These are phyloP conservation scores for Gymnoscopelus microlampas DNA, from an alignment of 2,797 vertebrate genomes.

Conservation along the genomic window DNA sequence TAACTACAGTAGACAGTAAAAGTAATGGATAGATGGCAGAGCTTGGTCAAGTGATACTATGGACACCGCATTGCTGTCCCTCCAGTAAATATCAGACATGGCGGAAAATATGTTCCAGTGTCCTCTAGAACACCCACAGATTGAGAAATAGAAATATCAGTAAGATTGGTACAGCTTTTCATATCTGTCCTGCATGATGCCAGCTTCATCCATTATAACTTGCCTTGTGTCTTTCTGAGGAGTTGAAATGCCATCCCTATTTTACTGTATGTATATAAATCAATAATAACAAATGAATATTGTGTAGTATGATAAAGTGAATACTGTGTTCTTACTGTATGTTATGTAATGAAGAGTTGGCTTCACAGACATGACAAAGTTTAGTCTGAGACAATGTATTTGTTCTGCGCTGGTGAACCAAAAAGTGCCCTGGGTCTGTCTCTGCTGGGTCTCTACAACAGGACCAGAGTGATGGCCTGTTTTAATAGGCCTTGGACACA, in stretches of 20 bases:
- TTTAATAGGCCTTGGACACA: constrained; percentile 1
- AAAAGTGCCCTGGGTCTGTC: not conserved
- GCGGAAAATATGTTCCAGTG: too few species aligned
- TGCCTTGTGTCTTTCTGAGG: constrained; percentile 1
- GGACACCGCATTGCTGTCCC: not conserved
- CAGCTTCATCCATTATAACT: not conserved
- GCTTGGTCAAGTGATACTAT: constrained; percentile 1
- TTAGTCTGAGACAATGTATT: not conserved
- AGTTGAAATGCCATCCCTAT: constrained; percentile 8
- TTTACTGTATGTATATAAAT: constrained; percentile 36
- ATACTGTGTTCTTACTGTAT: constrained; percentile 8
- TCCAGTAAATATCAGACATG: too few species aligned
- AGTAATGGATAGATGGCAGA: not conserved
- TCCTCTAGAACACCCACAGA: too few species aligned
- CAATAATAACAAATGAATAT: constrained; percentile 35
- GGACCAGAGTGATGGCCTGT: not conserved
- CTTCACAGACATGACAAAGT: not conserved
- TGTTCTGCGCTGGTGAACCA: not conserved
- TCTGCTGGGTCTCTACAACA: not conserved
- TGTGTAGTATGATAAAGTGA: not conserved
- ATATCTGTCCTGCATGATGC: constrained; percentile 26
- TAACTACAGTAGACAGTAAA: not conserved
- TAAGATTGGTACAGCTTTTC: not conserved
- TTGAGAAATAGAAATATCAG: too few species aligned
- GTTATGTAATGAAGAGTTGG: constrained; percentile 1